Evolutionary conservation across 1,140 invertebrate species (phyloP), one percentile per base, ranked within the genome.

Genomic region (Augochlora pura): DNA sequence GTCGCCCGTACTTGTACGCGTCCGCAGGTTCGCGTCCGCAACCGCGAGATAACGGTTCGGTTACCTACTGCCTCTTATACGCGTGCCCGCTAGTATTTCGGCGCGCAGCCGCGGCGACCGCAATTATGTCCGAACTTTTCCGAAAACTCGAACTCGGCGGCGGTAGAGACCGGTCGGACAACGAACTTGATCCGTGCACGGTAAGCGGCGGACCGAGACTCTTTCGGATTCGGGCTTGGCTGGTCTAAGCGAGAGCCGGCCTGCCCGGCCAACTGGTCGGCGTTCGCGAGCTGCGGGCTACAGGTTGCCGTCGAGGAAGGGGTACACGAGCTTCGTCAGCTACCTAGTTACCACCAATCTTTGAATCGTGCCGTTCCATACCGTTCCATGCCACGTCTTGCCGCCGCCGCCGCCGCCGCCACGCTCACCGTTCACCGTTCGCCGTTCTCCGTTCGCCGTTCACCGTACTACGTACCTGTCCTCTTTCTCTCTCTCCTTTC

Each of bases 141-240:
- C 27, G 64, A 67, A 72, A 57, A 49, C 62, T 67, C 66, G 64
- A 75, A 59, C 46, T 68, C 59, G 65, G 60, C 67, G 68, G 65
- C 32, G 32, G 32, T 4, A 4, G 59, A 49, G 69, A 81, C 74
- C 77, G 82, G 82, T 79, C 66, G 90, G 89, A 87, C 90, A 91
- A 91, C 90, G 89, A 92, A 91, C 89, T 89, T 90, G 83, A 89
- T 87, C 86, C 78, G 90, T 86, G 80, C 85, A 82, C 85, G 85
- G 88, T 90, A 91, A 89, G 88, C 91, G 91, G 85, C 83, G 84
- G 90, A 91, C 88, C 91, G 90, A 90, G 90, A 91, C 90, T 91
- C 83, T 79, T 82, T 77, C 84, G 82, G 54, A 82, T 14, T 87
- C 84, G 84, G 86, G 86, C 89, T 82, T 89, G 91, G 90, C 88